These are phyloP conservation scores for Naso thynnoides DNA, from an alignment of 2,797 vertebrate genomes.

Conservation along the genomic window DNA sequence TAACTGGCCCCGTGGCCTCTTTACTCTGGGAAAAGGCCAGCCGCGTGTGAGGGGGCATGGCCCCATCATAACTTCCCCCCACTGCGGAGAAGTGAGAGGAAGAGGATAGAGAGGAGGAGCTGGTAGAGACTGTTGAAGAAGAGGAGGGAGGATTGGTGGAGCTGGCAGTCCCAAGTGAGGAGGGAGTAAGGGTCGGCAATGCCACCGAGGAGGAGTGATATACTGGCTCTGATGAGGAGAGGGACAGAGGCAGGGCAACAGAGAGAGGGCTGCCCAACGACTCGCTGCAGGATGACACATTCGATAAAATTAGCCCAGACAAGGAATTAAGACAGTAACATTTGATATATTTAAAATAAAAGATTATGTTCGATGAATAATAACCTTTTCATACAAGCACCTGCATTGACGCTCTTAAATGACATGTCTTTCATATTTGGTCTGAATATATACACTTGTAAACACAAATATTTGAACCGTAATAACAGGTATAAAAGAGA, in stretches of 20 bases:
- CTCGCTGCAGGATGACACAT: constrained; percentile 82
- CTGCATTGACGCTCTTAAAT: too few relatives aligned
- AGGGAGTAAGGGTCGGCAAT: constrained; percentile 86
- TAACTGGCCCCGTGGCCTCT: constrained; percentile 85
- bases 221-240: constrained; percentile 89
- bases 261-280: constrained; percentile 90
- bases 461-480: too few relatives aligned
- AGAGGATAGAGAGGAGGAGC: constrained; percentile 76
- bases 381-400: too few relatives aligned
- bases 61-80: constrained; percentile 89
- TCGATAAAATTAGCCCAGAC: not conserved
- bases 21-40: constrained; percentile 86
- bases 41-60: constrained; percentile 86
- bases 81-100: constrained; percentile 85
- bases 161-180: constrained; percentile 79
- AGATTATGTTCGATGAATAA: too few relatives aligned
- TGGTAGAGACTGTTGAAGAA: constrained; percentile 77
- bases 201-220: constrained; percentile 88
- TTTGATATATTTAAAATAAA: not conserved
- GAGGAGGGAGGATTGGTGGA: constrained; percentile 82
- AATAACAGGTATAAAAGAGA: not conserved
- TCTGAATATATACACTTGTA: too few relatives aligned
- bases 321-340: not conserved
- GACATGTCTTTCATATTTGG: too few relatives aligned
- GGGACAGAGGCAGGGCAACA: constrained; percentile 88